A percentile compares a stretch with the other conserved stretches of the same genome.
phyloP scores from a whole-genome alignment of 1,140 invertebrate species.

The Pogonus chalceus region DNA sequence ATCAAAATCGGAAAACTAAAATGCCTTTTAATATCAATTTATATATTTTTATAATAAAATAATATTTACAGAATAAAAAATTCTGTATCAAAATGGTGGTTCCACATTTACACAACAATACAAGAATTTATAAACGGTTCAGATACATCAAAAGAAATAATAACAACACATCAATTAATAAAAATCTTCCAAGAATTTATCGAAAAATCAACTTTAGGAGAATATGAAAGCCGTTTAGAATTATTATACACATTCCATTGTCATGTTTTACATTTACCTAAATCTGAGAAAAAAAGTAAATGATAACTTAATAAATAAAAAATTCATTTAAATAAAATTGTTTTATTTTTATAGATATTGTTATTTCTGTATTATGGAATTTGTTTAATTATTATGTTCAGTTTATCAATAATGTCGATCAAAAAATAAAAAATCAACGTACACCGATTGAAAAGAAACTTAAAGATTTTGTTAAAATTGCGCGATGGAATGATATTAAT shows the following conservation, averaged over 20 bases:
- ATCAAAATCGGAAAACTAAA: too few species aligned
- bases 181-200: conserved; percentile 69
- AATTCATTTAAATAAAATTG: conserved; percentile 11
- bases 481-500: conserved; percentile 90
- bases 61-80: conserved; percentile 42
- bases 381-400: conserved; percentile 76
- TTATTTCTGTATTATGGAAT: conserved; percentile 72
- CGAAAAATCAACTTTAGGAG: conserved; percentile 70
- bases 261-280: conserved; percentile 49
- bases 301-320: conserved; percentile 2
- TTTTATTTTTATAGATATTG: conserved; percentile 36
- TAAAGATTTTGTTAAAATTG: conserved; percentile 89
- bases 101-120: conserved; percentile 61
- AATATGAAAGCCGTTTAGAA: conserved; percentile 70
- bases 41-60: background rate
- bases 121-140: conserved; percentile 34
- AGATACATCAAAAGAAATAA: conserved; percentile 15
- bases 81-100: conserved; percentile 77
- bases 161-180: conserved; percentile 33
- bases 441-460: conserved; percentile 83
- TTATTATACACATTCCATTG: conserved; percentile 70
- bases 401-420: conserved; percentile 54
- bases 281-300: conserved; percentile 35
- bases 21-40: background rate
- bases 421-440: conserved; percentile 53